Evolutionary conservation across 2,113 vertebrate species (phyloP).

Genomic region (Forbesichthys agassizii): DNA sequence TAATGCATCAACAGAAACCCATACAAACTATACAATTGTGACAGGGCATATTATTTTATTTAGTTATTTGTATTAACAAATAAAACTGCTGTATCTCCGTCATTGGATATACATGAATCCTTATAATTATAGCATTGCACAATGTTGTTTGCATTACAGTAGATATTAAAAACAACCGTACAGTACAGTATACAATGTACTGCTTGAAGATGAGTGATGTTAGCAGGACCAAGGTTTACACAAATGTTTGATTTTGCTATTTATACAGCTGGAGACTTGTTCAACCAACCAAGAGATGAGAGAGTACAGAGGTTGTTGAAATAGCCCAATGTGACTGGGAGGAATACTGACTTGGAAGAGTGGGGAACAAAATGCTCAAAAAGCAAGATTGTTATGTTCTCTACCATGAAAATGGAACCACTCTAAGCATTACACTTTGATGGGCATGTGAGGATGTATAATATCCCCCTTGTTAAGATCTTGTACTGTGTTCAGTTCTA

Average conservation of each 20-base stretch:
- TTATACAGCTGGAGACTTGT: slow-evolving; percentile 35
- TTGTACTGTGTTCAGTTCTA: slow-evolving; percentile 16
- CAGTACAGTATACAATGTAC: background rate
- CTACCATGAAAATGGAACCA: slow-evolving; percentile 71
- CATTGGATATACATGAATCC: no score
- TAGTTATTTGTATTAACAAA: no score
- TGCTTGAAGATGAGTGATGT: slow-evolving; percentile 28
- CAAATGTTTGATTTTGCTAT: slow-evolving; percentile 30
- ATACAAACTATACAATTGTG: no score
- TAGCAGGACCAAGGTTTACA: slow-evolving; percentile 36
- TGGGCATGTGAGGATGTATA: slow-evolving; percentile 59
- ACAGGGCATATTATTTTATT: no score
- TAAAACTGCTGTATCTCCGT: no score
- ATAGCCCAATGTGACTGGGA: slow-evolving; percentile 31
- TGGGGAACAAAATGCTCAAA: slow-evolving; percentile 27
- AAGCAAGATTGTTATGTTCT: slow-evolving; percentile 66
- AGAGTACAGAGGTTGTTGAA: slow-evolving; percentile 36
- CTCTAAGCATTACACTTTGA: slow-evolving; percentile 75
- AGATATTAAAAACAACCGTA: no score
- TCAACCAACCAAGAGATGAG: background rate
- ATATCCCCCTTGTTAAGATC: slow-evolving; percentile 46
- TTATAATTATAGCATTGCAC: no score
- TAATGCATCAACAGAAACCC: no score
- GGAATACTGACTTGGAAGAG: slow-evolving; percentile 20
- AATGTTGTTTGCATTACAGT: no score